A percentile compares a stretch with the other conserved stretches of the same genome.
Evolutionary conservation across 2,797 vertebrate genomes (phyloP).

Genomic region (Gymnodraco acuticeps): DNA sequence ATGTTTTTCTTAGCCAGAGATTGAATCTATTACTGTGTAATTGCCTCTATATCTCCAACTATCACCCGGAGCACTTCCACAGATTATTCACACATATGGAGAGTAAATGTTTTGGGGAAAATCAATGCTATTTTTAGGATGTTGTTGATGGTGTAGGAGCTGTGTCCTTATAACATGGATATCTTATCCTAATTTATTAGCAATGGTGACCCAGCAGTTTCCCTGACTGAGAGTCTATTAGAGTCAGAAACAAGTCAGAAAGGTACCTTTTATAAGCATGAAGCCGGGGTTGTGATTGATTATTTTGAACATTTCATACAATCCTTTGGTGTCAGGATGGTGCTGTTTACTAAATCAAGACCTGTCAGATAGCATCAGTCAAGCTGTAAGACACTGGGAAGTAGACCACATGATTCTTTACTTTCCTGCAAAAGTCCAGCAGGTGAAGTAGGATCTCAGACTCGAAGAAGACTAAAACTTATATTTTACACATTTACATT

Average conservation of each 20-base stretch:
- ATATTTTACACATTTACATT: too few species aligned
- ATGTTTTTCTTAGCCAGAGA: constrained; percentile 76
- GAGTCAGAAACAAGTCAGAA: constrained; percentile 4
- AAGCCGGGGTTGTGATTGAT: constrained; percentile 6
- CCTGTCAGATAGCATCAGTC: constrained; percentile 26
- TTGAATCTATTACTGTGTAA: constrained; percentile 83
- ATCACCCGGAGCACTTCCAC: constrained; percentile 68
- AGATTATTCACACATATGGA: constrained; percentile 78
- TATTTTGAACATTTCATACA: constrained; percentile 15
- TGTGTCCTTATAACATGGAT: constrained; percentile 33
- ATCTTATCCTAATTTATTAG: constrained; percentile 25
- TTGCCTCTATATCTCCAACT: constrained; percentile 79
- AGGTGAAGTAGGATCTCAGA: background rate
- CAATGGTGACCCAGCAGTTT: constrained; percentile 14
- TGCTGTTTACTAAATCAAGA: constrained; percentile 13
- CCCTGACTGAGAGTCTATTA: constrained; percentile 4
- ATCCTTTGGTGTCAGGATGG: constrained; percentile 13
- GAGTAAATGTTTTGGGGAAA: constrained; percentile 69
- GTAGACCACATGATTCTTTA: constrained; percentile 1
- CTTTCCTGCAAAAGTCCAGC: constrained; percentile 1
- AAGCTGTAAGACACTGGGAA: constrained; percentile 10
- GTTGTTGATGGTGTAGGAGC: constrained; percentile 59
- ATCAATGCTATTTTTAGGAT: constrained; percentile 66
- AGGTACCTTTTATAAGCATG: background rate
- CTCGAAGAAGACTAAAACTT: background rate